These are phyloP conservation scores for Erythrolamprus reginae DNA, from an alignment of 2,113 vertebrate species.

Conservation along the genomic window DNA sequence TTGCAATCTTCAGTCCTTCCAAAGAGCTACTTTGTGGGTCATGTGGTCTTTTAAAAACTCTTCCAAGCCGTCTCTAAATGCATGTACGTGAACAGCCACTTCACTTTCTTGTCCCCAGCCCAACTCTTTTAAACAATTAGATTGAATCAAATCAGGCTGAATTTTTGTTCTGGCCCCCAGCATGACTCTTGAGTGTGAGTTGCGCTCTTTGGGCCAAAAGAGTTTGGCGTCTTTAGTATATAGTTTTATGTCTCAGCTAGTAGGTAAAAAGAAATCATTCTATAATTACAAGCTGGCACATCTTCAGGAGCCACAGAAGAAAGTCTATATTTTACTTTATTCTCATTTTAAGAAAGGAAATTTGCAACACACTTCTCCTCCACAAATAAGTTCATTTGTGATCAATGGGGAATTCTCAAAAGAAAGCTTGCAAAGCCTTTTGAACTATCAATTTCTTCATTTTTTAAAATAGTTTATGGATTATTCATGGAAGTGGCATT, in stretches of 20 bases:
- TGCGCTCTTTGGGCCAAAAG: background rate
- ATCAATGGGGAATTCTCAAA: background rate
- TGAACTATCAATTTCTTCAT: background rate
- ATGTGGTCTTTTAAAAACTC: background rate
- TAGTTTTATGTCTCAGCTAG: background rate
- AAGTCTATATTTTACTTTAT: background rate
- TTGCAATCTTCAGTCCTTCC: background rate
- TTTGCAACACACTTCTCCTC: background rate
- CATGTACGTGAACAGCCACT: background rate
- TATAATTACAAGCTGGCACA: background rate
- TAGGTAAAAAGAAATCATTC: background rate
- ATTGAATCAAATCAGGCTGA: background rate
- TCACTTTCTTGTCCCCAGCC: background rate
- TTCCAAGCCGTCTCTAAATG: background rate
- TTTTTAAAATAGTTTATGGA: slow-evolving; percentile 2
- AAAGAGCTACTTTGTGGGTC: background rate
- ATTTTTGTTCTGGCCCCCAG: background rate
- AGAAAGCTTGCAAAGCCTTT: background rate
- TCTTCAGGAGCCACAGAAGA: background rate
- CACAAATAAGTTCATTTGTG: background rate
- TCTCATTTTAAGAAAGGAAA: background rate
- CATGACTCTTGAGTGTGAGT: background rate
- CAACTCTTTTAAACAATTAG: background rate
- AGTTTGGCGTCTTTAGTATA: background rate
- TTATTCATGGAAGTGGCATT: slow-evolving; percentile 12